Conservation (phyloP, 2,888 invertebrate genomes). For the Caradrina kadenii region DNA sequence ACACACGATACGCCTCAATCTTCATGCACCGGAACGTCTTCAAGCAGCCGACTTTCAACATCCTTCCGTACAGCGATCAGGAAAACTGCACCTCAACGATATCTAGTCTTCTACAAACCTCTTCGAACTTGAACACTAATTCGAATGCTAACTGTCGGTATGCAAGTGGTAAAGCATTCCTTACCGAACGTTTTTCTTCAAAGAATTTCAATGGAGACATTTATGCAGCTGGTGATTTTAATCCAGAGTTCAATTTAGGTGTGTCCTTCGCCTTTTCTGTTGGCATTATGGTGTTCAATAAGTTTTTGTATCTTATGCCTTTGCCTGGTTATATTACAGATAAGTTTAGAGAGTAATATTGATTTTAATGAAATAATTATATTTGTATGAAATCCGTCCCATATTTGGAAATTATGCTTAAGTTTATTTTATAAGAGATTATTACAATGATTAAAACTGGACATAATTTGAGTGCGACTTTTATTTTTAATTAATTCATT, state of each 20-base stretch:
- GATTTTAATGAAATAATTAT: neutral
- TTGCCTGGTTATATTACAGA: conserved; percentile 95
- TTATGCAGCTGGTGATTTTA: conserved; percentile 91
- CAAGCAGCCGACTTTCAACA: conserved; percentile 88
- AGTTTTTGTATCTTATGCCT: conserved; percentile 96
- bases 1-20: conserved; percentile 95
- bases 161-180: conserved; percentile 93
- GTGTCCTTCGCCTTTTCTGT: conserved; percentile 95
- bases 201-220: conserved; percentile 89
- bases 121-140: conserved; percentile 84
- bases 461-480: conserved; percentile 13
- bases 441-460: conserved; percentile 26
- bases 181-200: conserved; percentile 93
- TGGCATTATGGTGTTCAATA: conserved; percentile 95
- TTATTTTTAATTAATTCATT: conserved; percentile 9
- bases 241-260: conserved; percentile 94
- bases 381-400: conserved; percentile 36
- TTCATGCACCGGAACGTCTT: conserved; percentile 94
- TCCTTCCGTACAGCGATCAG: conserved; percentile 86
- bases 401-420: conserved; percentile 3
- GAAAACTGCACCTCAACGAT: conserved; percentile 90
- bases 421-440: conserved; percentile 4
- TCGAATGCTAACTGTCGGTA: conserved; percentile 92
- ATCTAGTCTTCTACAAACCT: conserved; percentile 89
- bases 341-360: conserved; percentile 94